These are phyloP conservation scores for Bemisia tabaci DNA, from an alignment of 1,140 invertebrate genomes.

Conservation along the genomic window DNA sequence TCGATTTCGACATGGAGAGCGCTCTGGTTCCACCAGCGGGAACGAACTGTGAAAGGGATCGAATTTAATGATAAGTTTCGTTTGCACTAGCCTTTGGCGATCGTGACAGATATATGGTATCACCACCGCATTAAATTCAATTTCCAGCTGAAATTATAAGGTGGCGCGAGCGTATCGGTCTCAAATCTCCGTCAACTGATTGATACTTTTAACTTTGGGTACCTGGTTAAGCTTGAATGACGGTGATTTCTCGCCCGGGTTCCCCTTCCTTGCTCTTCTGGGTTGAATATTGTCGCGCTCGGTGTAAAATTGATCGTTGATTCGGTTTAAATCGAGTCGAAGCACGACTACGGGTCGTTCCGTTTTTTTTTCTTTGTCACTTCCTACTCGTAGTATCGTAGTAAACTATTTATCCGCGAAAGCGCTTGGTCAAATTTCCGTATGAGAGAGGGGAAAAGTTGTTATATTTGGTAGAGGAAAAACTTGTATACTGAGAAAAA, in stretches of 20 bases:
- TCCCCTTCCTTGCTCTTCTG: too few relatives aligned
- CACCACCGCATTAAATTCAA: neutral
- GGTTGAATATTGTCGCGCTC: neutral
- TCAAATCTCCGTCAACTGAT: neutral
- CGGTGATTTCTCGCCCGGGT: neutral
- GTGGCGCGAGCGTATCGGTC: too few relatives aligned
- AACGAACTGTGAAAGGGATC: neutral
- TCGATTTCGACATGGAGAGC: too few relatives aligned
- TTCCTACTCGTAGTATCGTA: too few relatives aligned
- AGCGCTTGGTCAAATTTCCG: too few relatives aligned
- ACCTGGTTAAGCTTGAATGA: neutral
- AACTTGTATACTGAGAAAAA: too few relatives aligned
- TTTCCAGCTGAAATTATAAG: neutral
- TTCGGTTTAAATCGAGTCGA: neutral
- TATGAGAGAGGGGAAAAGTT: too few relatives aligned
- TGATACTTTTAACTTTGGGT: neutral
- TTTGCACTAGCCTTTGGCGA: neutral
- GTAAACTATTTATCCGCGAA: too few relatives aligned
- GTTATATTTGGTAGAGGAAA: too few relatives aligned
- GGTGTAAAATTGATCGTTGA: neutral
- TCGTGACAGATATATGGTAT: neutral
- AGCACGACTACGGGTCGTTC: too few relatives aligned
- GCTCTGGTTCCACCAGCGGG: too few relatives aligned
- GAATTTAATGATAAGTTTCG: neutral
- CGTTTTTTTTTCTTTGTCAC: too few relatives aligned